phyloP scores from a whole-genome alignment of 2,888 invertebrate genomes.

The Drosophila austrosaltans region DNA sequence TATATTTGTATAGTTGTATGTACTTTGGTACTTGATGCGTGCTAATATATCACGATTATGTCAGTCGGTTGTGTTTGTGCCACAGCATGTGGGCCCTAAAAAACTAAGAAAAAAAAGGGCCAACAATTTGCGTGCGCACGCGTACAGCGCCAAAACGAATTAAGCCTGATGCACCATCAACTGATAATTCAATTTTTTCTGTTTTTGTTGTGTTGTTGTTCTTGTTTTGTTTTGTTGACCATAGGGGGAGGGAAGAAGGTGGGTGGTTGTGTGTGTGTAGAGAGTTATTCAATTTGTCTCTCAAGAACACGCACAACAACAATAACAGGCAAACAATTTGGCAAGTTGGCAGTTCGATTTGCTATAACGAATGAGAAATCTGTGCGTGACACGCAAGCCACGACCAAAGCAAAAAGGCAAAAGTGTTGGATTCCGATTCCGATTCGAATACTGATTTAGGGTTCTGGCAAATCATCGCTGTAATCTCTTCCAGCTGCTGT shows the following conservation, averaged over 20 bases:
- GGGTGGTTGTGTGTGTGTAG: neutral
- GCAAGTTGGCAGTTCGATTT: constrained; percentile 77
- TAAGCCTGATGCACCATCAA: constrained; percentile 76
- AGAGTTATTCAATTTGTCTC: constrained; percentile 63
- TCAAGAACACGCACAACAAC: constrained; percentile 59
- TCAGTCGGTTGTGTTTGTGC: constrained; percentile 73
- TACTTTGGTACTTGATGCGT: constrained; percentile 58
- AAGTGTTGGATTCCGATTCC: constrained; percentile 57
- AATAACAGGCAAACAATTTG: constrained; percentile 68
- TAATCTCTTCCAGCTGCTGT: constrained; percentile 77
- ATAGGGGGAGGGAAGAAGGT: neutral
- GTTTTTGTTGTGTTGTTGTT: constrained; percentile 25
- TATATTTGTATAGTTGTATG: neutral
- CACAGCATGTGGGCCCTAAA: constrained; percentile 60
- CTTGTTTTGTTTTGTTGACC: neutral
- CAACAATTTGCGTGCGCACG: constrained; percentile 80
- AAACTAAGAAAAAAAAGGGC: neutral
- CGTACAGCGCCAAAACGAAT: constrained; percentile 82
- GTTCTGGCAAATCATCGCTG: constrained; percentile 66
- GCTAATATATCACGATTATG: constrained; percentile 82
- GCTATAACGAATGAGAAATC: constrained; percentile 69
- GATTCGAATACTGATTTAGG: constrained; percentile 35
- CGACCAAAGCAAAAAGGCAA: constrained; percentile 50
- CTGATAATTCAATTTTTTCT: constrained; percentile 81
- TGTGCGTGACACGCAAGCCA: constrained; percentile 65